These are phyloP conservation scores for Lycia hirtaria DNA, from an alignment of 2,888 invertebrate genomes.

Conservation along the genomic window DNA sequence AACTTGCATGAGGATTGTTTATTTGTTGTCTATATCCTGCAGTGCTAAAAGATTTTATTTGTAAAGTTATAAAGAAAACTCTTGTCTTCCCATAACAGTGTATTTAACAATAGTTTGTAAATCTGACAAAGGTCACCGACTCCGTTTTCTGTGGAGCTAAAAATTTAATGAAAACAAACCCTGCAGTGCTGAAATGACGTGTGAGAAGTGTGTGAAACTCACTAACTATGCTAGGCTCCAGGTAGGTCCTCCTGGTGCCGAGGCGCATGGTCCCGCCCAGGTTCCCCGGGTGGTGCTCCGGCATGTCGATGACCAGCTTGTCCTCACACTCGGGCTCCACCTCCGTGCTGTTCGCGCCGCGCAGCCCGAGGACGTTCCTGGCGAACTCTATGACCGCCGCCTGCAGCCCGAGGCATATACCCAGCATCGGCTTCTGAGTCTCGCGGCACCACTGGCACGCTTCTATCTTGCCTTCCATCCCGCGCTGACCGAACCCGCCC, in stretches of 20 bases:
- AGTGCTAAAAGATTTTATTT: too few species aligned
- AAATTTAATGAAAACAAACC: too few species aligned
- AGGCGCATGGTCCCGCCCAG: conserved; percentile 99
- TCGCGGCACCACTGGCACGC: conserved; percentile 97
- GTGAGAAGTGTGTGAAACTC: conserved; percentile 58
- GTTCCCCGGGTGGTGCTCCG: conserved; percentile 96
- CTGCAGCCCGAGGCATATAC: conserved; percentile 99
- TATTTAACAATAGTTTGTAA: too few species aligned
- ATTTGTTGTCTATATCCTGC: too few species aligned
- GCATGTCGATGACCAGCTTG: conserved; percentile 98
- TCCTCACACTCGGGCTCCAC: conserved; percentile 89
- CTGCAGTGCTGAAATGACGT: too few species aligned
- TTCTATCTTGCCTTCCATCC: conserved; percentile 97
- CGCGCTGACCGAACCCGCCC: conserved; percentile 98
- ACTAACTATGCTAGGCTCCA: conserved; percentile 89
- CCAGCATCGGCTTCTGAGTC: conserved; percentile 95
- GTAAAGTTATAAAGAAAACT: too few species aligned
- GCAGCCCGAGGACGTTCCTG: conserved; percentile 91
- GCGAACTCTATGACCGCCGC: conserved; percentile 98
- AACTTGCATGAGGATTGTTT: too few species aligned
- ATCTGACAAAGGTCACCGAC: too few species aligned
- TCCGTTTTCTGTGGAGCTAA: too few species aligned
- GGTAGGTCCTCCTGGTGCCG: conserved; percentile 95
- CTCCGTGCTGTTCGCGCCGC: conserved; percentile 95
- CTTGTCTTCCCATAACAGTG: too few species aligned